Base-by-base conservation (phyloP, 2,797 vertebrate genomes). In the Sarcoramphus papa region DNA sequence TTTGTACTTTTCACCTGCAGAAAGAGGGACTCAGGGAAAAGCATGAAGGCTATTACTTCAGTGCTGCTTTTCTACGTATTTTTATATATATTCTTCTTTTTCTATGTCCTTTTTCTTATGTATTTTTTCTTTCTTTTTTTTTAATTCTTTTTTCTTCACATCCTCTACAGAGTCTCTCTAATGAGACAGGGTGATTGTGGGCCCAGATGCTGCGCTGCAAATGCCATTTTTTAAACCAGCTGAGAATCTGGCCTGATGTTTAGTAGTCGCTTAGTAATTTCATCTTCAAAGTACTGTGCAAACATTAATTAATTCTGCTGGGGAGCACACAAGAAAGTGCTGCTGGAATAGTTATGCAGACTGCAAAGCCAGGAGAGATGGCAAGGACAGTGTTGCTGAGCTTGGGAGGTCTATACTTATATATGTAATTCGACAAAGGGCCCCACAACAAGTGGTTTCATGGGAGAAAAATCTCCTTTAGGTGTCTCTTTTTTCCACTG, bases 211-310 rank as follows among this genome's bases (percentile, higher is more conserved):
- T 9, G 4, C 6, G 1, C 81, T 59, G 50, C 43, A 94, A 93
- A 88, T 91, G 89, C 78, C 72, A 37, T 77, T 92, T 95, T 93
- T 95, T 83, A 89, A 95, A 70, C 70, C 86, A 93, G 91, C 64
- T 93, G 92, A 95, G 89, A 85, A 85, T 94, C 84, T 80, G 72
- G 88, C 64, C 84, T 96, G 87, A 77, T 94, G 80, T 78, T 95
- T 94, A 95, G 86, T 91, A 74, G 54, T 95, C 9, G 3, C 87
- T 91, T 83, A 89, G 91, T 94, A 85, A 90, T 97, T 96, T 91
- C 73, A 91, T 96, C 95, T 96, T 95, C 93, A 96, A 95, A 97
- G 93, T 83, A 64, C 88, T 94, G 82, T 94, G 93, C 92, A 95
- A 95, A 93, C 86, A 75, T 91, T 92, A 95, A 96, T 95, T 94